phyloP scores from a whole-genome alignment of 2,113 vertebrate genomes.

The Oreotrochilus melanogaster region DNA sequence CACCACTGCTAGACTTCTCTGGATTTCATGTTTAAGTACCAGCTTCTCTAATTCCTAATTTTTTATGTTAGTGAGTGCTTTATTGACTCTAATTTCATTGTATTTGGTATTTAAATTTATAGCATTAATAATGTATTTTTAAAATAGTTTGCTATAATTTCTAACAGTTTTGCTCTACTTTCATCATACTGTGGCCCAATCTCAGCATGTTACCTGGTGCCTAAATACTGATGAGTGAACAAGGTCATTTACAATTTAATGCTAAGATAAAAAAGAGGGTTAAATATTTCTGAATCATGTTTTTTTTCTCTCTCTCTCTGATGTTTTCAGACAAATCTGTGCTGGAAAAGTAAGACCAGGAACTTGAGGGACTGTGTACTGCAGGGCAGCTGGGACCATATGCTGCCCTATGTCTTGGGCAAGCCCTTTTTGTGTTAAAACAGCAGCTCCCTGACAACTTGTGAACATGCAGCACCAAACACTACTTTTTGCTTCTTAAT shows the following conservation, averaged over 20 bases:
- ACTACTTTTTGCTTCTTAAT: neutral
- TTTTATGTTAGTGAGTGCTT: neutral
- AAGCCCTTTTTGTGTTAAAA: neutral
- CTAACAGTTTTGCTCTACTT: neutral
- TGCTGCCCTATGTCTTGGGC: neutral
- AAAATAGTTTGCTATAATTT: neutral
- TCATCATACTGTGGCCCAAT: neutral
- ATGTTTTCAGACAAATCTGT: neutral
- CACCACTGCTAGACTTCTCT: neutral
- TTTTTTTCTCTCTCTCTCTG: neutral
- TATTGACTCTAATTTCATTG: neutral
- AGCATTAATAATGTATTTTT: neutral
- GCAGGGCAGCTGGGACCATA: neutral
- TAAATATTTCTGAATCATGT: neutral
- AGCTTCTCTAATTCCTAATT: neutral
- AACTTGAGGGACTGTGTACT: fast-evolving
- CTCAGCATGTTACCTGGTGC: neutral
- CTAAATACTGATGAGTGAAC: neutral
- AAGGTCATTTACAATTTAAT: neutral
- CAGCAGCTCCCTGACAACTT: neutral
- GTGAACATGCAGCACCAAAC: neutral
- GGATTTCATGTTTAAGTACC: neutral
- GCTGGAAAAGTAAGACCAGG: neutral
- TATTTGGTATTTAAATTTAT: neutral
- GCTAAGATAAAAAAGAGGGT: neutral